phyloP scores from a whole-genome alignment of 2,797 vertebrate genomes.

The Carduelis carduelis region DNA sequence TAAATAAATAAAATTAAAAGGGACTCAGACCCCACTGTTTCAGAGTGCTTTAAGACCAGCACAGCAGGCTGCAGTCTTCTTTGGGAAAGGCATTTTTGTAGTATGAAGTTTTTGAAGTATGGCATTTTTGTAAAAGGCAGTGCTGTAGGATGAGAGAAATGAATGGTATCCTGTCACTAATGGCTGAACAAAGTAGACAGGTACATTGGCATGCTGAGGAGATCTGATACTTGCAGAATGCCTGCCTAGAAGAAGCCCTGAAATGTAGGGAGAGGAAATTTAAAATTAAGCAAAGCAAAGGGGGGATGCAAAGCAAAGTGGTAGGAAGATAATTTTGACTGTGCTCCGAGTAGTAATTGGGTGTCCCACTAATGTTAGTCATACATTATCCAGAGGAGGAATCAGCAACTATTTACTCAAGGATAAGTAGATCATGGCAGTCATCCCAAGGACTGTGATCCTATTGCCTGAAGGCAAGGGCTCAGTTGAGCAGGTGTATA shows the following conservation, averaged over 20 bases:
- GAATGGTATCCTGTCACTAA: neutral
- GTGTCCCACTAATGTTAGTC: neutral
- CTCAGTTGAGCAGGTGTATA: neutral
- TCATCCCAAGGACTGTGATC: neutral
- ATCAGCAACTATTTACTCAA: neutral
- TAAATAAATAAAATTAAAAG: too few species aligned
- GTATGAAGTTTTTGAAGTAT: too few species aligned
- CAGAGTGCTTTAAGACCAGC: neutral
- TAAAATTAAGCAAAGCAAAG: neutral
- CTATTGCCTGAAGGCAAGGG: neutral
- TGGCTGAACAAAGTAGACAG: neutral
- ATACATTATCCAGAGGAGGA: neutral
- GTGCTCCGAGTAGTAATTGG: neutral
- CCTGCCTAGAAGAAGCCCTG: neutral
- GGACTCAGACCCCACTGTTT: fast-evolving
- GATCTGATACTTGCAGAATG: neutral
- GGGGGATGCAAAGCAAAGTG: neutral
- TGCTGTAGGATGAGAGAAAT: neutral
- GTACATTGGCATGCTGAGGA: neutral
- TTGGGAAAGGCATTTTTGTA: neutral
- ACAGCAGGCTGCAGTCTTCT: neutral
- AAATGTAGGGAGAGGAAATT: neutral
- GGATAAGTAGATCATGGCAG: neutral
- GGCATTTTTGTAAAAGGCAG: neutral
- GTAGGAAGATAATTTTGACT: neutral